Percentiles rank a stretch among this genome's conserved stretches.
phyloP scores from a whole-genome alignment of 2,888 invertebrate genomes.

The Brenthis hecate region DNA sequence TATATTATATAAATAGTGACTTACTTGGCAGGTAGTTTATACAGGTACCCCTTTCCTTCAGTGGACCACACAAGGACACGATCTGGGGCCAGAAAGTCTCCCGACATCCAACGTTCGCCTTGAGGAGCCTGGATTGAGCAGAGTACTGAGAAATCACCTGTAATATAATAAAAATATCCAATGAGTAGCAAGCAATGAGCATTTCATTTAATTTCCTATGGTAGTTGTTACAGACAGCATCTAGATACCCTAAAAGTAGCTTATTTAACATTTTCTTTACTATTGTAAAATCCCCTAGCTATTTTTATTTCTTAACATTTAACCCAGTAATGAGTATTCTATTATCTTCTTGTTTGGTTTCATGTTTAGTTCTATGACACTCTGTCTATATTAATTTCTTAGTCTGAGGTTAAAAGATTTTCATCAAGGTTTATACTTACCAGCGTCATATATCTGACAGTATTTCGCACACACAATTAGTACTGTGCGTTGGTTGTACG shows the following conservation, averaged over 20 bases:
- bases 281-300: too few relatives aligned
- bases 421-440: constrained; percentile 63
- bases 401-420: not conserved
- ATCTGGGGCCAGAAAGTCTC: constrained; percentile 96
- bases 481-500: constrained; percentile 97
- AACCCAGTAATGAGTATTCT: too few relatives aligned
- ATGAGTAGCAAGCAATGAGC: not conserved
- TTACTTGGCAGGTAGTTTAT: constrained; percentile 97
- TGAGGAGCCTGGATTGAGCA: constrained; percentile 95
- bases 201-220: not conserved
- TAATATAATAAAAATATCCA: constrained; percentile 30
- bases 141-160: constrained; percentile 97
- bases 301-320: too few relatives aligned
- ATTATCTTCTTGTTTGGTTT: too few relatives aligned
- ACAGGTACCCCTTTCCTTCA: constrained; percentile 97
- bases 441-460: constrained; percentile 95
- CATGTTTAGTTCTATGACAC: too few relatives aligned
- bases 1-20: constrained; percentile 48
- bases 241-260: too few relatives aligned
- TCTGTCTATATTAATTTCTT: too few relatives aligned
- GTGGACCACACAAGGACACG: constrained; percentile 97
- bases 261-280: too few relatives aligned
- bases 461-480: constrained; percentile 98
- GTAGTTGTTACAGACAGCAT: too few relatives aligned
- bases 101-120: constrained; percentile 97